A percentile compares a stretch with the other conserved stretches of the same genome.
Evolutionary conservation across 2,888 invertebrate genomes (phyloP).

Genomic region (Steinernema scapterisci): DNA sequence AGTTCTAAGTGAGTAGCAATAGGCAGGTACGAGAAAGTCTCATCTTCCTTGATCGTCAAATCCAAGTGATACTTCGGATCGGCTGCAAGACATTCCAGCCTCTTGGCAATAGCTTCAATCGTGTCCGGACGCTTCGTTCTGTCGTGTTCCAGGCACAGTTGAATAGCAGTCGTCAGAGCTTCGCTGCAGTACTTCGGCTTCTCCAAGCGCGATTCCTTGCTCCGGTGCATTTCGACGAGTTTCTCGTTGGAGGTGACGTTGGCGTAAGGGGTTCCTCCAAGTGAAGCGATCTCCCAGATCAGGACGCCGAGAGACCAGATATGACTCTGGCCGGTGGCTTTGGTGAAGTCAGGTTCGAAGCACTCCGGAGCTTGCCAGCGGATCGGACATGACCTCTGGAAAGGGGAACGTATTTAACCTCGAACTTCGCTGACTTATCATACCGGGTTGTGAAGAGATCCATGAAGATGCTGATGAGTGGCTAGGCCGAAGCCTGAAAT

Average conservation of each 20-base stretch:
- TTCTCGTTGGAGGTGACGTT: slow-evolving; percentile 26
- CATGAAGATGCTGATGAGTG: slow-evolving; percentile 34
- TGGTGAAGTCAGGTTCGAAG: slow-evolving; percentile 22
- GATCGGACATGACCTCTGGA: slow-evolving; percentile 24
- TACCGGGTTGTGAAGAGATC: slow-evolving; percentile 34
- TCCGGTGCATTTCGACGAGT: slow-evolving; percentile 21
- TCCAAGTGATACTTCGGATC: slow-evolving; percentile 34
- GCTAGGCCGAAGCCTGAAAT: slow-evolving; percentile 36
- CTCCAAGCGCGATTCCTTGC: slow-evolving; percentile 13
- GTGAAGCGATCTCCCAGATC: slow-evolving; percentile 32
- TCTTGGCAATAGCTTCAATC: slow-evolving; percentile 31
- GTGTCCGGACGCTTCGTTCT: slow-evolving; percentile 31
- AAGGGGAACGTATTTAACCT: neutral
- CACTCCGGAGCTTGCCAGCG: slow-evolving; percentile 34
- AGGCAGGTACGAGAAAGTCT: slow-evolving; percentile 30
- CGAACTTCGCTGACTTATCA: neutral
- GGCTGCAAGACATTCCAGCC: slow-evolving; percentile 17
- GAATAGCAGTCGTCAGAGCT: slow-evolving; percentile 2
- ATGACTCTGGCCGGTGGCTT: slow-evolving; percentile 31
- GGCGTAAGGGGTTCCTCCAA: slow-evolving; percentile 34
- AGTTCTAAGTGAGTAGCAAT: slow-evolving; percentile 34
- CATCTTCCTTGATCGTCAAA: slow-evolving; percentile 30
- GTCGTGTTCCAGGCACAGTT: slow-evolving; percentile 31
- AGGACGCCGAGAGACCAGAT: slow-evolving; percentile 34
- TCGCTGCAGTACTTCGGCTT: slow-evolving; percentile 19